Evolutionary conservation across 2,888 invertebrate species (phyloP).

Genomic region (Marasmarcha lunaedactyla): DNA sequence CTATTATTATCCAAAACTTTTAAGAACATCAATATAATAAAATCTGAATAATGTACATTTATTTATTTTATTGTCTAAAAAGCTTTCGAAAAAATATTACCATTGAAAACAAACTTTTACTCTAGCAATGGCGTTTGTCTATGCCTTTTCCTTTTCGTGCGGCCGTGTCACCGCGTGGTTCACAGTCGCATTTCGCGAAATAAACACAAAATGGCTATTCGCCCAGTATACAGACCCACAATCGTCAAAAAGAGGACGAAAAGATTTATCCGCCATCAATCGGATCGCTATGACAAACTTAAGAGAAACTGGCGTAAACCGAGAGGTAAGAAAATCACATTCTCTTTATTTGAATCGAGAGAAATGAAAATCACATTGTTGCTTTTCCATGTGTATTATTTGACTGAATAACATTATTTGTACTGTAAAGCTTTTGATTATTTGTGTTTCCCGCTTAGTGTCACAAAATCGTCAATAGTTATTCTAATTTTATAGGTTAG

Average conservation of each 20-base stretch:
- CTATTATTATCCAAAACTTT: too few species aligned
- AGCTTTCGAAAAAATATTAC: too few species aligned
- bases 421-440: too few species aligned
- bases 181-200: slow-evolving; percentile 46
- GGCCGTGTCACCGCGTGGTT: slow-evolving; percentile 71
- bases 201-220: slow-evolving; percentile 81
- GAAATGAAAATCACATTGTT: too few species aligned
- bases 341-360: not conserved
- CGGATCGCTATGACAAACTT: slow-evolving; percentile 96
- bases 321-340: slow-evolving; percentile 72
- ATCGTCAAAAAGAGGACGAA: slow-evolving; percentile 98
- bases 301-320: slow-evolving; percentile 99
- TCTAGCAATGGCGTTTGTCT: slow-evolving; percentile 56
- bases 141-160: slow-evolving; percentile 63
- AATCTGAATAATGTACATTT: too few species aligned
- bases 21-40: too few species aligned
- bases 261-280: slow-evolving; percentile 98
- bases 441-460: too few species aligned
- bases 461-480: too few species aligned
- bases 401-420: too few species aligned
- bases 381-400: too few species aligned
- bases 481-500: too few species aligned
- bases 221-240: slow-evolving; percentile 88
- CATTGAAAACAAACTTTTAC: slow-evolving; percentile 27
- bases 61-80: too few species aligned